A percentile compares a stretch with the other conserved stretches of the same genome.
phyloP scores from a whole-genome alignment of 2,888 invertebrate species.

The Metopia argyrocephala region DNA sequence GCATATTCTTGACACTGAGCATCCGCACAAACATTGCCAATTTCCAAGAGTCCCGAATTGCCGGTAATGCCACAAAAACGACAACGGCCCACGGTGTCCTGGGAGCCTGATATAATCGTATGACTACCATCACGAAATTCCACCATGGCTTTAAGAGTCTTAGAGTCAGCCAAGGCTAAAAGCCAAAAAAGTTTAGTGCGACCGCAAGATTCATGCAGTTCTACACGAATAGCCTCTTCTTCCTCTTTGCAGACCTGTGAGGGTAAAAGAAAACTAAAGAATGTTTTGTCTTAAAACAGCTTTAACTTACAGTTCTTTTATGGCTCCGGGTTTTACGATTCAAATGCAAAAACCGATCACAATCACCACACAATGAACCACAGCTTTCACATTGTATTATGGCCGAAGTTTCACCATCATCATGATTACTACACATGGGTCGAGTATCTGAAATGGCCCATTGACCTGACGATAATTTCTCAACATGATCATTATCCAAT shows the following conservation, averaged over 20 bases:
- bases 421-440: constrained; percentile 96
- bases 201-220: constrained; percentile 98
- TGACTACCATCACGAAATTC: constrained; percentile 90
- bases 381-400: constrained; percentile 95
- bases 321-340: constrained; percentile 92
- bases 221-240: constrained; percentile 96
- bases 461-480: constrained; percentile 87
- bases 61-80: constrained; percentile 94
- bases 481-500: constrained; percentile 93
- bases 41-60: constrained; percentile 90
- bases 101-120: constrained; percentile 78
- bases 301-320: constrained; percentile 80
- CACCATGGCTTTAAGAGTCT: constrained; percentile 92
- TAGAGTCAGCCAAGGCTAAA: constrained; percentile 93
- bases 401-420: constrained; percentile 95
- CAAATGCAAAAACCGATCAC: constrained; percentile 96
- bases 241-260: constrained; percentile 89
- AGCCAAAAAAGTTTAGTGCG: constrained; percentile 97
- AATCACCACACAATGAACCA: constrained; percentile 96
- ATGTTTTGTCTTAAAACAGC: neutral
- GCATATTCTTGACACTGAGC: constrained; percentile 91
- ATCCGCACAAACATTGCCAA: constrained; percentile 96
- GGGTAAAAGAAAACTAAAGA: neutral
- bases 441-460: constrained; percentile 84
- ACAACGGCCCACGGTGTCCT: constrained; percentile 85